Evolutionary conservation across 2,888 invertebrate species (phyloP), one percentile per base, ranked within the genome.

Genomic region (Heterodera filipjevi): DNA sequence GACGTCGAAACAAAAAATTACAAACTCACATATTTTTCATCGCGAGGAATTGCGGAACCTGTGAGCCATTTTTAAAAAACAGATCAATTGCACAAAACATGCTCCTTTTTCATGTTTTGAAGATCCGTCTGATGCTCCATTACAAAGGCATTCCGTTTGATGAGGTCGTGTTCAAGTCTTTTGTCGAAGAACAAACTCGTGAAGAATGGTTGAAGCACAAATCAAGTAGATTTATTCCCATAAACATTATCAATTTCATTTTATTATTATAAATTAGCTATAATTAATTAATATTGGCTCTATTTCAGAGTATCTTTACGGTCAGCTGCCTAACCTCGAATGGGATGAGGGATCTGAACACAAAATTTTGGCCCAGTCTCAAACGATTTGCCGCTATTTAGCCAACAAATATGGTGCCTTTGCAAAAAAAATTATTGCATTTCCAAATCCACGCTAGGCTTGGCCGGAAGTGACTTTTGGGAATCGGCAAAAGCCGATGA

Each of bases 401-500:
- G 59, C n/a, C 8, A 59, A 59, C 12, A 59, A 59, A 59, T 59
- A n/a, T 59, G 59, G 59, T 59, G 27, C n/a, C 27, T 8, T 59
- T 27, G 3, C 10, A 10, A 10, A 39, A 39, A 39, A n/a, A n/a
- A 59, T 59, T 59, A 27, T 59, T n/a, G 3, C 5, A 59, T 22
- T 59, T 72, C 3, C 6, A 22, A 19, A 5, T 39, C 10, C 5
- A 39, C 39, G 10, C 3, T 39, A 72, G 72, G 76, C 27, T 30
- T 76, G 12, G 76, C 68, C 44, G 76, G 76, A n/a, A 46, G 35
- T 1, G 44, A 59, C 59, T 35, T 32, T 32, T 74, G 74, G 74
- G 74, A 74, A 32, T 3, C 49, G 33, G 74, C 49, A 14, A 75
- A 59, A 64, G 30, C 75, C 12, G 53, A 75, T 75, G 75, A 75